Evolutionary conservation across 2,888 invertebrate genomes (phyloP), one percentile per base, ranked within the genome.

Genomic region (Agrochola lychnidis): DNA sequence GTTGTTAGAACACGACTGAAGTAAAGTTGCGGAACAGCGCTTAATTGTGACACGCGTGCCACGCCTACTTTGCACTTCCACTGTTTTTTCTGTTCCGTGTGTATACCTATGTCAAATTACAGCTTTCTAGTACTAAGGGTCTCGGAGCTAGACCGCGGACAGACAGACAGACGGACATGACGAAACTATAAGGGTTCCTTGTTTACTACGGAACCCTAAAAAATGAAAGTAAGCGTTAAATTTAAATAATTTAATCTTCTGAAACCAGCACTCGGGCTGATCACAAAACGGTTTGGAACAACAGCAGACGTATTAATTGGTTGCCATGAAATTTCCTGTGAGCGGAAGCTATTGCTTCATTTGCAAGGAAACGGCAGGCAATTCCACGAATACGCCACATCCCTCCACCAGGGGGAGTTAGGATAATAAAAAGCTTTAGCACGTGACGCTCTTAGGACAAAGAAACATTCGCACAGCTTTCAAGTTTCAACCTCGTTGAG

Each of bases 351-450:
- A 92, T 91, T 85, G 89, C 92, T 93, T 93, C 89, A 94, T 94
- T 94, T 94, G 90, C 90, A 92, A 92, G 90, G 87, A 92, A 93
- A 93, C 87, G 87, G 87, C 86, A 57, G 81, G 85, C 79, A 85
- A 90, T 91, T 89, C 81, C 81, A 81, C 89, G 87, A 88, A 88
- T 81, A 85, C 85, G 81, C 83, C 88, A 85, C 83, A 86, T 82
- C 83, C 87, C 88, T 76, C 78, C 74, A 76, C 75, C 76, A 81
- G 74, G 86, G 83, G 87, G 84, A 88, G 90, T 86, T 85, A 81
- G 90, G 90, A 92, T 94, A 94, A 95, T 95, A 95, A 95, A 95
- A 94, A 90, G 93, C 93, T 94, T 92, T 90, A 90, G 93, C 91
- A 95, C 95, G 96, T 95, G 96, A 94, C 93, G 91, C 86, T 89